Conservation (phyloP, 2,797 vertebrate genomes). For the Gymnoscopelus microlampas region DNA sequence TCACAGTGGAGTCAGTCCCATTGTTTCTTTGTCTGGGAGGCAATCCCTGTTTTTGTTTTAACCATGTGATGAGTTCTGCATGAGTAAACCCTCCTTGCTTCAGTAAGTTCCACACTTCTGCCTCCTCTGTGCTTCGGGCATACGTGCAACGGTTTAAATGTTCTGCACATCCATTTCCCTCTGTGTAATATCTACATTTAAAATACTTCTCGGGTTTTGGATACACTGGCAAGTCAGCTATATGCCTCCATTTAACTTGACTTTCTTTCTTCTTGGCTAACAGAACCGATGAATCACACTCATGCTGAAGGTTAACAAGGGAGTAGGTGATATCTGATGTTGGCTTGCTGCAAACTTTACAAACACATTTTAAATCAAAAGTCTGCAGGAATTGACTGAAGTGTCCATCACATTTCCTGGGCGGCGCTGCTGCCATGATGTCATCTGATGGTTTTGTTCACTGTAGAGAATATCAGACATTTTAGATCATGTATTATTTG, state of each 20-base stretch:
- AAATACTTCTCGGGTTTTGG: conserved; percentile 71
- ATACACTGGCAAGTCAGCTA: conserved; percentile 79
- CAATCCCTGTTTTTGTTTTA: no score
- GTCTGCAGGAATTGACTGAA: no score
- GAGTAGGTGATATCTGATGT: no score
- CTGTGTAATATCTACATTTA: conserved; percentile 75
- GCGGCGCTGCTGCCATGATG: conserved; percentile 39
- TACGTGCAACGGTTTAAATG: conserved; percentile 86
- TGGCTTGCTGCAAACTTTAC: conserved; percentile 68
- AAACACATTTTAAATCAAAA: conserved; percentile 78
- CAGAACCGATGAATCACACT: conserved; percentile 56
- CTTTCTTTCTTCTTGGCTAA: conserved; percentile 70
- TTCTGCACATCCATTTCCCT: conserved; percentile 78
- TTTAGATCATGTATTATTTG: no score
- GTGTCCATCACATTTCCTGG: conserved; percentile 13
- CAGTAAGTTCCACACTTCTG: conserved; percentile 85
- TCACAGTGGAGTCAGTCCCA: conserved; percentile 39
- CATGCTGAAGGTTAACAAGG: no score
- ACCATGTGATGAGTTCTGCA: no score
- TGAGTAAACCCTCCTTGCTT: no score
- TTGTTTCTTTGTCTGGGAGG: conserved; percentile 55
- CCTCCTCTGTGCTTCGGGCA: conserved; percentile 86
- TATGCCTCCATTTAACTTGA: conserved; percentile 75
- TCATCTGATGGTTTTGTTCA: not conserved
- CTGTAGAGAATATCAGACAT: no score